A percentile compares a stretch with the other conserved stretches of the same genome.
These are phyloP conservation scores for Pseudochromis fuscus DNA, from an alignment of 2,797 vertebrate genomes.

Conservation along the genomic window DNA sequence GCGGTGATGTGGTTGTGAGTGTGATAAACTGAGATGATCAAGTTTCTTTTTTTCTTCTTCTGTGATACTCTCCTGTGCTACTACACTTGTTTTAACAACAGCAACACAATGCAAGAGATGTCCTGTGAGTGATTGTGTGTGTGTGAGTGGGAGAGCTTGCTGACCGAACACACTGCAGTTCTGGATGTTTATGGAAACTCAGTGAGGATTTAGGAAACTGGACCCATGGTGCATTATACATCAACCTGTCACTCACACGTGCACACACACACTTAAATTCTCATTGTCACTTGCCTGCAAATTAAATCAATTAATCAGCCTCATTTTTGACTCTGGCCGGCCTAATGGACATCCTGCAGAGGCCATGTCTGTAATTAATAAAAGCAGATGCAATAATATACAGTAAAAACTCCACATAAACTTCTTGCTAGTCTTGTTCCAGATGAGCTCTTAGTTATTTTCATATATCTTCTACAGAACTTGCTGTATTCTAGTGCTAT, in stretches of 20 bases:
- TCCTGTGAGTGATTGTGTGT: slow-evolving; percentile 6
- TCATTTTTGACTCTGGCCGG: no score
- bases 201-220: slow-evolving; percentile 70
- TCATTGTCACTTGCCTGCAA: neutral
- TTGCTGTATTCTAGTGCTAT: neutral
- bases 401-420: no score
- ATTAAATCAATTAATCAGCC: neutral
- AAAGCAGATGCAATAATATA: no score
- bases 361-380: neutral
- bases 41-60: slow-evolving; percentile 3
- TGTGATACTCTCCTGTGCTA: slow-evolving; percentile 5
- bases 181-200: slow-evolving; percentile 80
- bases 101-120: slow-evolving; percentile 15
- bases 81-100: slow-evolving; percentile 33
- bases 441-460: neutral
- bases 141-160: slow-evolving; percentile 18
- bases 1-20: neutral
- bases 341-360: no score
- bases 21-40: neutral
- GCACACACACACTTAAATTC: slow-evolving; percentile 8
- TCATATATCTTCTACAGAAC: neutral
- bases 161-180: slow-evolving; percentile 46
- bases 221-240: slow-evolving; percentile 73
- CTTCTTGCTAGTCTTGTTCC: neutral
- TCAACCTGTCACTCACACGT: slow-evolving; percentile 61